Evolutionary conservation across 2,888 invertebrate species (phyloP), one percentile per base, ranked within the genome.

Genomic region (Automeris io): DNA sequence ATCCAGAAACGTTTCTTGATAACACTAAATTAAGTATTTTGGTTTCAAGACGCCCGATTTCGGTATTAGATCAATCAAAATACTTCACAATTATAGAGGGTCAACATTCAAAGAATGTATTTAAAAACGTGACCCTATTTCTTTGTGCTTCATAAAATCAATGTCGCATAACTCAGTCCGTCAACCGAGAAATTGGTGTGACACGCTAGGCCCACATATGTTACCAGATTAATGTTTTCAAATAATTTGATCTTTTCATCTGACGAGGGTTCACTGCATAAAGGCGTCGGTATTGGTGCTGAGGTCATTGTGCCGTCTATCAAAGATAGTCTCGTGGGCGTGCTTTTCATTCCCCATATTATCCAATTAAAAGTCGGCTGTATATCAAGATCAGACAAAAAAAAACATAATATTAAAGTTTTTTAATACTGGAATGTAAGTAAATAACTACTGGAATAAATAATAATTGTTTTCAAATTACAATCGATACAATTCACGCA

Each of bases 251-350:
- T 85, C 86, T 86, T 82, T 83, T 70, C 80, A 79, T 79, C 70
- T 81, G 85, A 83, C 85, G 81, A 85, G 85, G 85, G 83, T 85
- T 83, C 81, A 85, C 85, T 82, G 83, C 85, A 82, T 85, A 85
- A 85, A 81, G 71, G 71, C 74, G 68, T 73, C 64, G 67, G 74
- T 81, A 81, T 83, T 76, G 81, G 76, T 73, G 70, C 70, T 69
- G 68, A 61, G 70, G 75, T 81, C 80, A 86, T 86, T 82, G 85
- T 85, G 69, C 78, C 81, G 85, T 82, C 81, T 74, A 79, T 83
- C 82, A 82, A 73, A 47, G 24, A 75, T 75, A 74, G 70, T 67
- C 69, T 71, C 62, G 76, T 75, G 71, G 76, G 78, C 70, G 74
- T 67, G 59, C 32, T 39, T 39, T 34, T 18, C 25, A 18, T 39